Base-by-base conservation (phyloP, 1,140 invertebrate species). In the Lethrus apterus region DNA sequence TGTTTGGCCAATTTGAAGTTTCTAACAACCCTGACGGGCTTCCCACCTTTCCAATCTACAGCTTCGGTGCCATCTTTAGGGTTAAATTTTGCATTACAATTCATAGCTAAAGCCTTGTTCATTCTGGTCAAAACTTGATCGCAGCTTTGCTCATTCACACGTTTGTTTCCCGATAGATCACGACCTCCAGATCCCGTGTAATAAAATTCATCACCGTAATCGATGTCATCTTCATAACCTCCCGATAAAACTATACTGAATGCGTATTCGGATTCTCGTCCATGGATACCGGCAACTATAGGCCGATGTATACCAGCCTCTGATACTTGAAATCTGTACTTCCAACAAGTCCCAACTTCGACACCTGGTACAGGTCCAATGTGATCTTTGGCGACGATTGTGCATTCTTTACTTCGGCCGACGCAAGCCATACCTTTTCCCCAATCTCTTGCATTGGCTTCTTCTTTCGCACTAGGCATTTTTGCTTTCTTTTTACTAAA, bases 371-470 rank as follows among this genome's bases (percentile, higher is more conserved):
- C 79, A 1, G 83, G 78, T 7, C 89, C 89, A 65, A 19, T 20
- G 33, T 47, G 45, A 32, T 47, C 2, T 78, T 68, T 41, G 4
- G 84, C 80, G 2, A 87, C 82, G 35, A 83, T 71, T 4, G 74
- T 78, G 54, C 83, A 86, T 13, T 75, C 67, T 58, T 78, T 83
- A 21, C 76, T 79, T 52, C 79, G 63, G 44, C 86, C 86, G 41
- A 83, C 84, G 67, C 86, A 89, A 1, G 87, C 86, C 83, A 91
- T 89, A 23, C 89, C 89, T 64, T 81, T 78, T 10, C 87, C 89
- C 88, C 89, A 92, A 62, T 90, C 86, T 21, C 54, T 36, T 10
- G 50, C 55, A 11, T 57, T 64, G 10, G 33, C 64, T 21, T 59
- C 66, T 2, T 65, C 63, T 43, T 56, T 66, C 2, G 68, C 57